A percentile compares a stretch with the other conserved stretches of the same genome.
Evolutionary conservation across 2,113 vertebrate species (phyloP).

Genomic region (Python bivittatus): DNA sequence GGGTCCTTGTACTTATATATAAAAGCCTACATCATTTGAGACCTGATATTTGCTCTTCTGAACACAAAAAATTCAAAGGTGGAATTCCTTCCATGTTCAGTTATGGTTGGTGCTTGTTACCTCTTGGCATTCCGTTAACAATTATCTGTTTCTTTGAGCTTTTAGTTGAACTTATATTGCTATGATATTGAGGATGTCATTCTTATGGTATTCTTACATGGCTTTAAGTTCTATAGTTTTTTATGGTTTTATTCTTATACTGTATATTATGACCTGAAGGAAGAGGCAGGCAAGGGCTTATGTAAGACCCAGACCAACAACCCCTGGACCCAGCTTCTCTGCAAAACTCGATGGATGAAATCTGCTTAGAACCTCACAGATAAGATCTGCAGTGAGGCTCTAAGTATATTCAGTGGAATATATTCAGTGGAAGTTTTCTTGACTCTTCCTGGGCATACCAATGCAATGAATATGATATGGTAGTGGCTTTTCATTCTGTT

Average conservation of each 20-base stretch:
- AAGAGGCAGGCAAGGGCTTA: background rate
- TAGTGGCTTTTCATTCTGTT: background rate
- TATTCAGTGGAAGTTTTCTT: background rate
- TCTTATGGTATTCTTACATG: background rate
- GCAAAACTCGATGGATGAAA: background rate
- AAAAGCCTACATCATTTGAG: background rate
- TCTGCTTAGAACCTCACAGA: background rate
- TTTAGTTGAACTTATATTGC: background rate
- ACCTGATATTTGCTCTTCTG: background rate
- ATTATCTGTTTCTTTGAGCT: background rate
- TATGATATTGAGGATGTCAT: background rate
- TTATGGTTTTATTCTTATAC: background rate
- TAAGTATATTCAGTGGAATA: background rate
- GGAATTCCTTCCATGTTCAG: background rate
- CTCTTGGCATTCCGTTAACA: background rate
- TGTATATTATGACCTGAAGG: background rate
- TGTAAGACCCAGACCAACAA: background rate
- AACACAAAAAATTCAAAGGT: background rate
- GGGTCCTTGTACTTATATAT: background rate
- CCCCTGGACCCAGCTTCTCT: background rate
- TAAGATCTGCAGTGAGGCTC: background rate
- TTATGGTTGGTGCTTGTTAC: background rate
- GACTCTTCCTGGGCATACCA: background rate
- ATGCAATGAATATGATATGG: background rate
- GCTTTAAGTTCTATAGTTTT: background rate